Evolutionary conservation across 2,797 vertebrate genomes (phyloP).

Genomic region (Varecia variegata): DNA sequence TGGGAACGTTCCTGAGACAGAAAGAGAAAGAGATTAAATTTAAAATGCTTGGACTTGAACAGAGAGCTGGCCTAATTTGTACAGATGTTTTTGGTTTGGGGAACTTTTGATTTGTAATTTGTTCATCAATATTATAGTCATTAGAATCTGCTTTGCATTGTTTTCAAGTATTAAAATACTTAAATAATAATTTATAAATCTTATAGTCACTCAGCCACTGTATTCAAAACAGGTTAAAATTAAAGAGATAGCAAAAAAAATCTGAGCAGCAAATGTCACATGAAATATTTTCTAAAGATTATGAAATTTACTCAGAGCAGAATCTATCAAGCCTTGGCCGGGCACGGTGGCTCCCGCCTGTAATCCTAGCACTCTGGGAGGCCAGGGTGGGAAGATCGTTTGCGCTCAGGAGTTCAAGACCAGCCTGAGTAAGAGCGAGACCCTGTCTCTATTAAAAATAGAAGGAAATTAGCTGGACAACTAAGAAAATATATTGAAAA

Average conservation of each 20-base stretch:
- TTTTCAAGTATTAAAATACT: conserved; percentile 48
- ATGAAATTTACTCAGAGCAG: conserved; percentile 32
- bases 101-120: conserved; percentile 36
- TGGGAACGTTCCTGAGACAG: not conserved
- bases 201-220: not conserved
- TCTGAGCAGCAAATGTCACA: not conserved
- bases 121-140: not conserved
- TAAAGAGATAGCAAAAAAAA: conserved; percentile 5
- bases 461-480: no score
- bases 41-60: conserved; percentile 9
- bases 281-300: conserved; percentile 33
- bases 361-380: no score
- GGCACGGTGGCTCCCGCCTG: no score
- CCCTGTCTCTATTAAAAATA: no score
- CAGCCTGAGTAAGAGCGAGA: no score
- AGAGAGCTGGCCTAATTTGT: conserved; percentile 33
- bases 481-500: no score
- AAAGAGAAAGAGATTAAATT: not conserved
- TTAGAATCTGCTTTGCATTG: not conserved
- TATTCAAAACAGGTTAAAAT: conserved; percentile 43
- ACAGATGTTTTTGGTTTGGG: not conserved
- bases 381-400: no score
- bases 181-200: not conserved
- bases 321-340: not conserved
- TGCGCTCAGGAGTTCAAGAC: no score